A percentile compares a stretch with the other conserved stretches of the same genome.
Evolutionary conservation across 2,888 invertebrate genomes (phyloP).

Genomic region (Xanthia togata): DNA sequence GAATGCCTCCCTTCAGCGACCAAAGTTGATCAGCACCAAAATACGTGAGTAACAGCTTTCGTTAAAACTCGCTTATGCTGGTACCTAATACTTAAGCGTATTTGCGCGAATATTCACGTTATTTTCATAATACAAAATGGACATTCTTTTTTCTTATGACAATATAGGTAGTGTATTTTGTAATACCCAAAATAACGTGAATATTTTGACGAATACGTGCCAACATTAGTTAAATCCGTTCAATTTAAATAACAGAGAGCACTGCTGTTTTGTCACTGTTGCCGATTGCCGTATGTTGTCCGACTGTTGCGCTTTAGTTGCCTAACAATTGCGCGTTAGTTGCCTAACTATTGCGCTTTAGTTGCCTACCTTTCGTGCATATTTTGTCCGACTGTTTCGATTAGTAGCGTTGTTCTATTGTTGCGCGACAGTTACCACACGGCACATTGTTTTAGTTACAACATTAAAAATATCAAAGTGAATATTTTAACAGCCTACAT

Average conservation of each 20-base stretch:
- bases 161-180: too few species aligned
- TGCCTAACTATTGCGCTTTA: background rate
- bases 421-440: background rate
- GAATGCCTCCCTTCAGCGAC: constrained; percentile 31
- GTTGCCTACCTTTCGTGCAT: background rate
- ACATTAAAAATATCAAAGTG: background rate
- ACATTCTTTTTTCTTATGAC: too few species aligned
- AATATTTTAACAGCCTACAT: constrained; percentile 44
- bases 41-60: constrained; percentile 77
- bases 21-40: constrained; percentile 62
- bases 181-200: background rate
- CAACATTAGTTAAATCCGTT: background rate
- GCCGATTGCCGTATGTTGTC: background rate
- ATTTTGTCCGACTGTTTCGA: background rate
- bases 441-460: background rate
- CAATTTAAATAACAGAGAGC: background rate
- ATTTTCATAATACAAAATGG: background rate
- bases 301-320: background rate
- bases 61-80: constrained; percentile 21
- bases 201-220: background rate
- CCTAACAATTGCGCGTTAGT: background rate
- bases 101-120: background rate
- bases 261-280: background rate
- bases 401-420: background rate
- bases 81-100: background rate